Conservation (phyloP, 1,140 invertebrate genomes). For the Battus philenor region DNA sequence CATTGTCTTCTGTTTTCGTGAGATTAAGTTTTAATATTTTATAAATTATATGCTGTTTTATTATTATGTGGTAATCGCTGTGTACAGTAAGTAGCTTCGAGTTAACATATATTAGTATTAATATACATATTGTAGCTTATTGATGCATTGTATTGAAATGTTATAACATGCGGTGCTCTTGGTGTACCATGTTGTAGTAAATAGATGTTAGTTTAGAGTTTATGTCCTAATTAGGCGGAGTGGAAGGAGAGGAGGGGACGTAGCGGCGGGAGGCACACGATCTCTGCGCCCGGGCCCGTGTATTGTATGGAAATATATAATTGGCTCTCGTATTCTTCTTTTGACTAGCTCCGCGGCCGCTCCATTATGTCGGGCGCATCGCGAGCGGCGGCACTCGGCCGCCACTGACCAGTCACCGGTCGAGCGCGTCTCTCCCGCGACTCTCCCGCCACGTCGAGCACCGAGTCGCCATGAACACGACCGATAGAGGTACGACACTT, state of each 20-base stretch:
- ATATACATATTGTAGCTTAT: too few species aligned
- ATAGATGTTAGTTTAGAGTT: too few species aligned
- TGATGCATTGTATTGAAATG: too few species aligned
- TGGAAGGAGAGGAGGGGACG: not conserved
- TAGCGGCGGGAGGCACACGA: slow-evolving; percentile 43
- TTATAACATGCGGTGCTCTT: too few species aligned
- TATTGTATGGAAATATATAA: slow-evolving; percentile 71
- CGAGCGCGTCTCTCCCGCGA: slow-evolving; percentile 19
- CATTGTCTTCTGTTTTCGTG: too few species aligned
- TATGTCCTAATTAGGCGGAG: slow-evolving; percentile 18
- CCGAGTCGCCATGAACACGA: slow-evolving; percentile 55
- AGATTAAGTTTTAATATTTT: too few species aligned
- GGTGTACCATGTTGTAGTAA: too few species aligned
- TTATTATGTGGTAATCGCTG: too few species aligned
- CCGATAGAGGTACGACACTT: slow-evolving; percentile 59
- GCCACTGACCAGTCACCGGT: slow-evolving; percentile 50
- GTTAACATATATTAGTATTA: too few species aligned
- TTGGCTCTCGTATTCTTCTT: slow-evolving; percentile 71
- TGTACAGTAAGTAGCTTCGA: too few species aligned
- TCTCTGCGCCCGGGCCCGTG: slow-evolving; percentile 52
- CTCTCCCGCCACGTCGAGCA: slow-evolving; percentile 15
- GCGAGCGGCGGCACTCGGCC: slow-evolving; percentile 65
- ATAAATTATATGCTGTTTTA: too few species aligned
- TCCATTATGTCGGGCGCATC: slow-evolving; percentile 65
- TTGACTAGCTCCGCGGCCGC: slow-evolving; percentile 63